These are phyloP conservation scores for Rousettus madagascariensis DNA, from an alignment of 2,797 vertebrate genomes.

Conservation along the genomic window DNA sequence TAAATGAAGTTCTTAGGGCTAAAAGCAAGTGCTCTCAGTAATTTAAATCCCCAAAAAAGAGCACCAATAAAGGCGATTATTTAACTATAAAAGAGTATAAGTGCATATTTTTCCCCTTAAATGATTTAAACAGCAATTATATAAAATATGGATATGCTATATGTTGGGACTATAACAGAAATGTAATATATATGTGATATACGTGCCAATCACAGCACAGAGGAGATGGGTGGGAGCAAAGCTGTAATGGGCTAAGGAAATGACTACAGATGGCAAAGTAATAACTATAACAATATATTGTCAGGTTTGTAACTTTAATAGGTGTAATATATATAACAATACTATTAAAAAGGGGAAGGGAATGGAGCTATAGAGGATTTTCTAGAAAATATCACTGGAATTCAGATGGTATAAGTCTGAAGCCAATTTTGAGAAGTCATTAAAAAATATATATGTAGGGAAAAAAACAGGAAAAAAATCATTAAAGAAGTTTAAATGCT, in stretches of 20 bases:
- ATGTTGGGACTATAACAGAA: not conserved
- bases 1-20: not conserved
- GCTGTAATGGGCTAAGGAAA: not conserved
- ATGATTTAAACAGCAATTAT: not conserved
- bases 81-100: not conserved
- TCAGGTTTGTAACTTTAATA: not conserved
- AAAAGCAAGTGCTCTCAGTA: not conserved
- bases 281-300: not conserved
- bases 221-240: not conserved
- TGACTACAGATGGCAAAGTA: not conserved
- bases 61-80: not conserved
- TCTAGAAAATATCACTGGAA: not conserved
- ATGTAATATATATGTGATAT: not conserved
- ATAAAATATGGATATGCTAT: not conserved
- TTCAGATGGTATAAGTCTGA: slow-evolving; percentile 38
- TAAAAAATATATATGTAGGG: not conserved
- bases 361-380: not conserved
- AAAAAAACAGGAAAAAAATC: not conserved
- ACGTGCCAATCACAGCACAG: not conserved
- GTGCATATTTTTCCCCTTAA: not conserved
- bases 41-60: not conserved
- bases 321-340: not conserved
- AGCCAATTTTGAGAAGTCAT: not conserved
- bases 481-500: not conserved
- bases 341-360: not conserved